Conservation (phyloP, 2,797 vertebrate genomes). For the Paramormyrops hopkinsi region DNA sequence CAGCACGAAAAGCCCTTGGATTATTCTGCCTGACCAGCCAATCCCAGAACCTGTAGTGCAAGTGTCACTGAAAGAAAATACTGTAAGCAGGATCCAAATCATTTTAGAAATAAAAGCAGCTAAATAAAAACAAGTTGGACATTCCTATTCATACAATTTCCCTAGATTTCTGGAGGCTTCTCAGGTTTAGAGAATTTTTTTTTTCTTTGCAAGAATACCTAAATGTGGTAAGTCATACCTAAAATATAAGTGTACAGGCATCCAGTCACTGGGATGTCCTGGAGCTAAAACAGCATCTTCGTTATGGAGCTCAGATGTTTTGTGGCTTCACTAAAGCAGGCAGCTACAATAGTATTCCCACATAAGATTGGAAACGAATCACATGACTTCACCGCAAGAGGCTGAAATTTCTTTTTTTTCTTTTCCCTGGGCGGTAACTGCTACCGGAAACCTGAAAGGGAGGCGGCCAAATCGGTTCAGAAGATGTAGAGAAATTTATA, state of each 20-base stretch:
- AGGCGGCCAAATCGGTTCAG: neutral
- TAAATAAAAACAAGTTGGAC: neutral
- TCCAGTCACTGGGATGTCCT: neutral
- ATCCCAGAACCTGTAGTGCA: neutral
- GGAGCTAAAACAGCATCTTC: neutral
- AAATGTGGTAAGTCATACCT: too few species aligned
- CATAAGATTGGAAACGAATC: neutral
- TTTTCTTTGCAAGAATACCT: neutral
- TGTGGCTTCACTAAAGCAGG: neutral
- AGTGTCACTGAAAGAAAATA: neutral
- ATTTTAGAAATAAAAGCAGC: neutral
- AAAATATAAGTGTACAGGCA: neutral
- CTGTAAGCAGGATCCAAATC: neutral
- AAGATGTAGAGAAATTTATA: neutral
- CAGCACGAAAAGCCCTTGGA: neutral
- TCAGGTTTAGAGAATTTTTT: neutral
- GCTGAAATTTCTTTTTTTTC: neutral
- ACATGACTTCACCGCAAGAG: slow-evolving; percentile 2
- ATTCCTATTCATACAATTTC: neutral
- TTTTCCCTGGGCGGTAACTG: neutral
- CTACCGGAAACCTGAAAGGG: neutral
- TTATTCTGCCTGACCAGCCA: neutral
- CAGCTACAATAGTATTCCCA: neutral
- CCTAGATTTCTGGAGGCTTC: neutral
- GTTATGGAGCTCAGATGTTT: neutral